Evolutionary conservation across 2,797 vertebrate genomes (phyloP).

Genomic region (Picus viridis): DNA sequence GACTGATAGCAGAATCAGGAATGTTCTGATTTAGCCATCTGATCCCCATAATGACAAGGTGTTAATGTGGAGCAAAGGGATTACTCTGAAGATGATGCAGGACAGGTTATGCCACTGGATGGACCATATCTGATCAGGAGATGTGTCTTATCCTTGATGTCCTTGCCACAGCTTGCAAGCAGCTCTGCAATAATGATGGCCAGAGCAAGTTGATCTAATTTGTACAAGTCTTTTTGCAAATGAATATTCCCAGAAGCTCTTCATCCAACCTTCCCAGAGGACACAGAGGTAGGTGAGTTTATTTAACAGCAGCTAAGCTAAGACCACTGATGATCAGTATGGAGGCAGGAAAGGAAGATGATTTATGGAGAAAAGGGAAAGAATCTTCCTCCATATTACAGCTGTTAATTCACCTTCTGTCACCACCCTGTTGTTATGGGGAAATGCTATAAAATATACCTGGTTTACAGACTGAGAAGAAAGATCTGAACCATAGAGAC

Average conservation of each 20-base stretch:
- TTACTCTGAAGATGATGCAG: background rate
- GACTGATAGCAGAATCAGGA: background rate
- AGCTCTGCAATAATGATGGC: background rate
- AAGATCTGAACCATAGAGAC: background rate
- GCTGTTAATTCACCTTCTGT: background rate
- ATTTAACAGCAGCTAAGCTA: background rate
- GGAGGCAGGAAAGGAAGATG: background rate
- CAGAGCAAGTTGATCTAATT: background rate
- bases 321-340: background rate
- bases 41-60: background rate
- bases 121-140: background rate
- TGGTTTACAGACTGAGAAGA: background rate
- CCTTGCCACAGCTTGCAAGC: background rate
- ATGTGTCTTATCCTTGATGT: background rate
- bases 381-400: background rate
- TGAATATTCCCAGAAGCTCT: background rate
- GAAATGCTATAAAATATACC: background rate
- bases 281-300: background rate
- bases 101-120: accelerated
- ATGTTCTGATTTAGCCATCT: background rate
- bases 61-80: background rate
- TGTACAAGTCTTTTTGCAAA: background rate
- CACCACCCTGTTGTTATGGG: background rate
- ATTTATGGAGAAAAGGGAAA: background rate
- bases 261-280: background rate